Evolutionary conservation across 2,888 invertebrate species (phyloP).

Genomic region (Petrolisthes manimaculis): DNA sequence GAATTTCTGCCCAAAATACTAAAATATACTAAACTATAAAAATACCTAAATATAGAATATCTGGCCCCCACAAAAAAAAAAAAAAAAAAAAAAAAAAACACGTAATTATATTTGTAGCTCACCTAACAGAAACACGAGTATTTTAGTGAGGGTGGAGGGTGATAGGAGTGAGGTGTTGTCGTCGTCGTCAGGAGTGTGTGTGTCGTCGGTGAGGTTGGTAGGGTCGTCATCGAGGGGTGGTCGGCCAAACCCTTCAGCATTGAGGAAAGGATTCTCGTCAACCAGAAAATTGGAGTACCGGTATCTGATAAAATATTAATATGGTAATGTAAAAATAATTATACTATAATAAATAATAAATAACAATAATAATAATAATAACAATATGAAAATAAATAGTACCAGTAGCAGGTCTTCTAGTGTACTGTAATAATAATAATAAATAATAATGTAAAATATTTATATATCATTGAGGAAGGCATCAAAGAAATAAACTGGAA

Average conservation of each 20-base stretch:
- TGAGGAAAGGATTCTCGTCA: slow-evolving; percentile 55
- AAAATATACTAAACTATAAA: too few species aligned
- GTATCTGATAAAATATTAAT: background rate
- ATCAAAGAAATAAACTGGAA: too few species aligned
- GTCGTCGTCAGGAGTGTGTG: background rate
- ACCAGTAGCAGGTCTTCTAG: too few species aligned
- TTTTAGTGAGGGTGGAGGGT: slow-evolving; percentile 40
- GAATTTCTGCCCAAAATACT: too few species aligned
- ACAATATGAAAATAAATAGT: too few species aligned
- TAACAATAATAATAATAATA: too few species aligned
- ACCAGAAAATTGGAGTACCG: slow-evolving; percentile 38
- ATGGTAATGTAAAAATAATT: too few species aligned
- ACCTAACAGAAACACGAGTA: slow-evolving; percentile 53
- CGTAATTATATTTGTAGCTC: background rate
- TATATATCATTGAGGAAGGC: too few species aligned
- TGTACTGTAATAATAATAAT: too few species aligned
- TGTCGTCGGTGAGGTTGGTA: slow-evolving; percentile 30
- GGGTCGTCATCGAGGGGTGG: slow-evolving; percentile 16
- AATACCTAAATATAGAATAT: too few species aligned
- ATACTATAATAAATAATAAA: too few species aligned
- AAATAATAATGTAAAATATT: too few species aligned
- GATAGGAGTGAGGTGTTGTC: slow-evolving; percentile 33
- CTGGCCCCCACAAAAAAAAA: background rate
- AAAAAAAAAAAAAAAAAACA: background rate
- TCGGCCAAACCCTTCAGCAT: slow-evolving; percentile 52